Evolutionary conservation across 2,888 invertebrate genomes (phyloP).

Genomic region (Machimus atricapillus): DNA sequence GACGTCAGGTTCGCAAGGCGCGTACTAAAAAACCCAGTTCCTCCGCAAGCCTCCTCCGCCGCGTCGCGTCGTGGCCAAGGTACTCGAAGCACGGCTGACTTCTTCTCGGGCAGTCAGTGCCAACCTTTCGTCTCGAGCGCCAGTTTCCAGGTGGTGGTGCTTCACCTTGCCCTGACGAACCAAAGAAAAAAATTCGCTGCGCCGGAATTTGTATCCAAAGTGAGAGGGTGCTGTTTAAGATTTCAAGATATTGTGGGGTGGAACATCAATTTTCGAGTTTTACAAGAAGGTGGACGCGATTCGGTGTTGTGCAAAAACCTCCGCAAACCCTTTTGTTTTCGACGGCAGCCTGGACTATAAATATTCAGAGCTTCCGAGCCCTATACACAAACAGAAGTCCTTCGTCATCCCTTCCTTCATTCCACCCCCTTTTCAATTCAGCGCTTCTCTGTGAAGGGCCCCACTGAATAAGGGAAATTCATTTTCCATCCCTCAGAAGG

Average conservation of each 20-base stretch:
- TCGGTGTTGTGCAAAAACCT: background rate
- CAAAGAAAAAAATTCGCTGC: background rate
- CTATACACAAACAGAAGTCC: background rate
- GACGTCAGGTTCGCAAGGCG: background rate
- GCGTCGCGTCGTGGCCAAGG: background rate
- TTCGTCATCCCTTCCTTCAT: background rate
- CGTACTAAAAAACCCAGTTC: background rate
- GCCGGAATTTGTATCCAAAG: background rate
- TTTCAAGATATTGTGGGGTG: background rate
- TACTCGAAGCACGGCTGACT: background rate
- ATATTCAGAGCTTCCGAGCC: background rate
- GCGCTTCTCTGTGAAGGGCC: background rate
- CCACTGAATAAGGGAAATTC: background rate
- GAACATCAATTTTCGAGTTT: background rate
- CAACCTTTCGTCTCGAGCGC: background rate
- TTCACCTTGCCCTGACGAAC: background rate
- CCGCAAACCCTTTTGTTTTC: background rate
- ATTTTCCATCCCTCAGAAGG: background rate
- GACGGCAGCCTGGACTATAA: background rate
- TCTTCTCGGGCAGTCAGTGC: background rate
- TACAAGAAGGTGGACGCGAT: background rate
- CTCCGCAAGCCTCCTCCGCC: background rate
- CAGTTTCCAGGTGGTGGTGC: background rate
- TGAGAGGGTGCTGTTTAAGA: background rate
- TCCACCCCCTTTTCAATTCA: background rate